Conservation (phyloP, 2,113 vertebrate genomes). For the Trinectes maculatus region DNA sequence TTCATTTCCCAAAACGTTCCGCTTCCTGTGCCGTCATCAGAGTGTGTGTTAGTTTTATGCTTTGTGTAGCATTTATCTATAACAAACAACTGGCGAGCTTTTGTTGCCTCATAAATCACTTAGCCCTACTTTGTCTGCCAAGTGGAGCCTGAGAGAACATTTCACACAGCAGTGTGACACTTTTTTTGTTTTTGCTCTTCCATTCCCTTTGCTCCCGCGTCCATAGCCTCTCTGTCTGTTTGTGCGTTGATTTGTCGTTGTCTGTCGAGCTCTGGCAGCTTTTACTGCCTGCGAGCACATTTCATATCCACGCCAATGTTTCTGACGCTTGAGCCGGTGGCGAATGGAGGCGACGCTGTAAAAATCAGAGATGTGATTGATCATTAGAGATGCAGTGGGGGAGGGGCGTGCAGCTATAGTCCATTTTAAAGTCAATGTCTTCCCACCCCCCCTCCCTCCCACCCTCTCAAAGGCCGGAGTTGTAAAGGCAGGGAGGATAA, state of each 20-base stretch:
- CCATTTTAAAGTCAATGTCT: constrained; percentile 33
- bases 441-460: too few relatives aligned
- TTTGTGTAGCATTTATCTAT: constrained; percentile 67
- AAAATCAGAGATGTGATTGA: constrained; percentile 47
- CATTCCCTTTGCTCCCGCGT: constrained; percentile 40
- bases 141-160: constrained; percentile 55
- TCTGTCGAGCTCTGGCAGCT: constrained; percentile 17
- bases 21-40: constrained; percentile 36
- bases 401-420: constrained; percentile 23
- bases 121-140: constrained; percentile 62
- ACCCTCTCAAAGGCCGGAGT: constrained; percentile 20
- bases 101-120: constrained; percentile 68
- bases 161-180: constrained; percentile 46
- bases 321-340: constrained; percentile 10
- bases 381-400: constrained; percentile 17
- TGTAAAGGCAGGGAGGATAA: constrained; percentile 39
- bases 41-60: constrained; percentile 54
- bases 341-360: constrained; percentile 21
- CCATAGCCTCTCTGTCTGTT: constrained; percentile 16
- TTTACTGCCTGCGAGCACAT: constrained; percentile 25
- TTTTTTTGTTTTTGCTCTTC: constrained; percentile 23
- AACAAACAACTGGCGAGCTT: constrained; percentile 62
- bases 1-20: constrained; percentile 15
- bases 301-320: constrained; percentile 37
- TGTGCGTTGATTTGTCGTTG: not conserved